A percentile compares a stretch with the other conserved stretches of the same genome.
phyloP scores from a whole-genome alignment of 2,797 vertebrate genomes.

The Cichlasoma orientale region DNA sequence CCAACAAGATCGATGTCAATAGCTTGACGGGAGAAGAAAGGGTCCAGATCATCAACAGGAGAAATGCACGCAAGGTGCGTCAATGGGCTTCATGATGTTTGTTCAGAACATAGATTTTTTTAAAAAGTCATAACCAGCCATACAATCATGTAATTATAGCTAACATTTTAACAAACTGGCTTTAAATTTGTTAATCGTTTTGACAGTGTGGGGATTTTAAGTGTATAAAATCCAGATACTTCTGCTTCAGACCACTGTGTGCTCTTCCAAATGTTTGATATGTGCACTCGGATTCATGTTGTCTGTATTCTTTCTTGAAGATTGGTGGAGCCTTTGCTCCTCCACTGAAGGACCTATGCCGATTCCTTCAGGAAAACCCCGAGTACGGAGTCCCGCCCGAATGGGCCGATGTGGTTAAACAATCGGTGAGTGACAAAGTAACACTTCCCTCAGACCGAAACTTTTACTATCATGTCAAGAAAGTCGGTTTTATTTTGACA shows the following conservation, averaged over 20 bases:
- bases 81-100: background rate
- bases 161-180: too few relatives aligned
- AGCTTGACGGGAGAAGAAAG: conserved; percentile 97
- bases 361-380: conserved; percentile 96
- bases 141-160: background rate
- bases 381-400: conserved; percentile 99
- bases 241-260: too few relatives aligned
- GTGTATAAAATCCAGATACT: too few relatives aligned
- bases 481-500: too few relatives aligned
- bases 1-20: conserved; percentile 96
- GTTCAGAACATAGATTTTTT: background rate
- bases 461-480: too few relatives aligned
- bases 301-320: conserved; percentile 70
- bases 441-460: background rate
- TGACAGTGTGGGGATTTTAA: background rate
- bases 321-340: conserved; percentile 99
- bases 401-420: conserved; percentile 98
- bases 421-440: conserved; percentile 87
- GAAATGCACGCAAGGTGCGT: conserved; percentile 95
- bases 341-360: conserved; percentile 94
- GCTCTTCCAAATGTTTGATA: too few relatives aligned
- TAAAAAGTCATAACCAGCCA: background rate
- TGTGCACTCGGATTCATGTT: conserved; percentile 8
- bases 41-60: conserved; percentile 97
- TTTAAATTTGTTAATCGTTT: background rate